Evolutionary conservation across 2,888 invertebrate genomes (phyloP), one percentile per base, ranked within the genome.

Genomic region (Exocentrus adspersus): DNA sequence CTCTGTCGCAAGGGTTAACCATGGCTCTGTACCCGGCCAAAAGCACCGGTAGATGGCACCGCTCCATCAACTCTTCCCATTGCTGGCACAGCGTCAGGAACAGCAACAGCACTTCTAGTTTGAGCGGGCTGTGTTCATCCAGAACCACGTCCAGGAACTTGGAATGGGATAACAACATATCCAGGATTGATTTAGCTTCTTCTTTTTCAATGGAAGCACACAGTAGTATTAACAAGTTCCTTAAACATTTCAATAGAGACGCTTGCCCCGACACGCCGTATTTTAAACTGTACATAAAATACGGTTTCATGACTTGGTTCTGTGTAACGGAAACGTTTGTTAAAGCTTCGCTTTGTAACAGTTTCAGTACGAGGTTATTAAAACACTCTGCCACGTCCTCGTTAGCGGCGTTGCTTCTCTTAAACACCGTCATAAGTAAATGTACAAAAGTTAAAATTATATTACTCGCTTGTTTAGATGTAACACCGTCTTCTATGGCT

Each of bases 11-110:
- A 7, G 85, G 82, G 46, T 85, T 86, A 42, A 92, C 84, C 0
- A 91, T 90, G 0, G 91, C 95, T 69, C 87, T 88, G 76, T 95
- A 96, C 0, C 93, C 88, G 7, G 93, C 90, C 62, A 95, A 83
- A 70, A 91, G 88, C 0, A 94, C 85, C 0, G 93, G 91, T 58
- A 94, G 86, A 72, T 94, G 93, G 56, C 86, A 85, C 1, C 86
- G 77, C 71, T 87, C 85, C 86, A 94, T 89, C 0, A 90, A 83
- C 0, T 86, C 82, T 30, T 87, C 86, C 78, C 90, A 90, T 70
- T 87, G 88, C 24, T 84, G 81, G 24, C 90, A 87, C 65, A 95
- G 79, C 6, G 84, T 83, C 68, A 86, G 85, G 21, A 94, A 79
- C 58, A 94, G 84, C 73, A 89, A 86, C 32, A 92, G 79, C 32